Conservation (phyloP, 1,140 invertebrate genomes). For the Formica selysi region DNA sequence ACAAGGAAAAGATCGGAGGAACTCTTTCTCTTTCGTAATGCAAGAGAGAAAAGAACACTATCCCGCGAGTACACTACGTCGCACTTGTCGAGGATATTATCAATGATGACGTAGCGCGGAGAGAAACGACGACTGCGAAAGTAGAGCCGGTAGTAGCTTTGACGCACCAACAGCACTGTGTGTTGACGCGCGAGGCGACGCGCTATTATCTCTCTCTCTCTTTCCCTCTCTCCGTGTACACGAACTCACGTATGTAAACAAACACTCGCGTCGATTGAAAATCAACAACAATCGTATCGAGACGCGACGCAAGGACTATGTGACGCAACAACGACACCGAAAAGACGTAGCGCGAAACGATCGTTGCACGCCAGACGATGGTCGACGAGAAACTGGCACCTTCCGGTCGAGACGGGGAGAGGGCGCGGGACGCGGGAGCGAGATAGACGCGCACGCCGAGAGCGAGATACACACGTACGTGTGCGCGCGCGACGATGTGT, state of each 20-base stretch:
- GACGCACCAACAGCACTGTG: slow-evolving; percentile 17
- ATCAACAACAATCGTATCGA: neutral
- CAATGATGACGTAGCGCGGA: neutral
- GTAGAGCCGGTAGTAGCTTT: neutral
- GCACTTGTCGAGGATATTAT: slow-evolving; percentile 11
- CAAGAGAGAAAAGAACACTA: neutral
- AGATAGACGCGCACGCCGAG: slow-evolving; percentile 57
- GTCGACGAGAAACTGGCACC: slow-evolving; percentile 84
- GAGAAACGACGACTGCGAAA: slow-evolving; percentile 11
- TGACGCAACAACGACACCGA: slow-evolving; percentile 27
- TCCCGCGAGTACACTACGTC: neutral
- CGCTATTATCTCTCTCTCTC: slow-evolving; percentile 8
- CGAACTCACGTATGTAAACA: neutral
- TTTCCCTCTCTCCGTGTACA: neutral
- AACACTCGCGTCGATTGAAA: neutral
- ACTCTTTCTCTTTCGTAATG: neutral
- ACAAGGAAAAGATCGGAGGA: neutral
- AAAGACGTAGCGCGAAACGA: slow-evolving; percentile 44
- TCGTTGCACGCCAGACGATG: slow-evolving; percentile 76
- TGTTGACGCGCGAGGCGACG: slow-evolving; percentile 32
- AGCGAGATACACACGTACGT: slow-evolving; percentile 32
- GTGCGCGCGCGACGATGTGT: neutral
- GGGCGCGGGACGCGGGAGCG: slow-evolving; percentile 48
- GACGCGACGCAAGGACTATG: neutral
- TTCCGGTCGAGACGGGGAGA: slow-evolving; percentile 80